phyloP scores from a whole-genome alignment of 2,797 vertebrate species.

The Myripristis murdjan region DNA sequence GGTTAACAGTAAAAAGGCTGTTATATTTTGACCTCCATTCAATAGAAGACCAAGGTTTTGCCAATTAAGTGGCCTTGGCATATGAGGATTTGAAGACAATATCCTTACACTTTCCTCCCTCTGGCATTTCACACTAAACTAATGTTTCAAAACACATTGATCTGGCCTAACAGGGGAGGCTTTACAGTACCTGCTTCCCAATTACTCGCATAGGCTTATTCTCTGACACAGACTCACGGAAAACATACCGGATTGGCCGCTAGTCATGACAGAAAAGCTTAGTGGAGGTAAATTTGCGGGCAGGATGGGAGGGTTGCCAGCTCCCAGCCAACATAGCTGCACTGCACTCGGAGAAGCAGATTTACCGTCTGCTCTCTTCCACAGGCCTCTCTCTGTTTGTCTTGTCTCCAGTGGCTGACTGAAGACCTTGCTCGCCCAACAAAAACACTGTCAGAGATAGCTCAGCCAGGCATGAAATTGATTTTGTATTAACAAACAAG shows the following conservation, averaged over 20 bases:
- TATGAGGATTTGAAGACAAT: constrained; percentile 55
- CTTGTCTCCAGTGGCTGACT: constrained; percentile 77
- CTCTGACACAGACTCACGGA: constrained; percentile 66
- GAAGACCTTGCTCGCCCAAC: constrained; percentile 77
- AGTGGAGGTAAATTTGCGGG: constrained; percentile 69
- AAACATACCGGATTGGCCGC: constrained; percentile 55
- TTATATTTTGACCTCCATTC: constrained; percentile 51
- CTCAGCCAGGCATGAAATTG: constrained; percentile 97
- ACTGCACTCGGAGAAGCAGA: constrained; percentile 60
- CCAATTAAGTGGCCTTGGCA: constrained; percentile 63
- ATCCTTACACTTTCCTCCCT: constrained; percentile 49
- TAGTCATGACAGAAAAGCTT: constrained; percentile 71
- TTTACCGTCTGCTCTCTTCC: constrained; percentile 62
- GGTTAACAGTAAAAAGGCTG: constrained; percentile 44
- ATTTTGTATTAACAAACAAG: constrained; percentile 99
- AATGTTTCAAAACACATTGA: constrained; percentile 71
- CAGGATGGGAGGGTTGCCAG: constrained; percentile 66
- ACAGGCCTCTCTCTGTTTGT: constrained; percentile 61
- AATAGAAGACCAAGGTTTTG: constrained; percentile 45
- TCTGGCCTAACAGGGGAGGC: constrained; percentile 61
- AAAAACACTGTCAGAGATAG: constrained; percentile 88
- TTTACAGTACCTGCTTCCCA: constrained; percentile 71
- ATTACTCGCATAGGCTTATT: constrained; percentile 72
- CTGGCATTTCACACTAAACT: constrained; percentile 55
- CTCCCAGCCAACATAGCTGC: constrained; percentile 46